phyloP scores from a whole-genome alignment of 2,888 invertebrate species.

The Parnassius glacialis region DNA sequence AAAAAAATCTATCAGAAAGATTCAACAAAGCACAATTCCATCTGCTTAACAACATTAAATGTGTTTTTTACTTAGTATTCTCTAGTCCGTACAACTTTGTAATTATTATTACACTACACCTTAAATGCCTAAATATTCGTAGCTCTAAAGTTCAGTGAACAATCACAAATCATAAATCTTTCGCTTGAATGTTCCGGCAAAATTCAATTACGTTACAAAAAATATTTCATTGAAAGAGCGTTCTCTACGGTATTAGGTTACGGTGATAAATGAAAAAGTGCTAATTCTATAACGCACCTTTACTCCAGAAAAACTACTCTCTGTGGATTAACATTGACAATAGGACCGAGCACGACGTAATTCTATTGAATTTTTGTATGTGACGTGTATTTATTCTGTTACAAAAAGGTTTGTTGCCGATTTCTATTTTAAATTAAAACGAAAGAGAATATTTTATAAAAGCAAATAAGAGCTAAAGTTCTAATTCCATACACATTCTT shows the following conservation, averaged over 20 bases:
- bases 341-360: conserved; percentile 30
- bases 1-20: too few relatives aligned
- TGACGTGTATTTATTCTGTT: conserved; percentile 9
- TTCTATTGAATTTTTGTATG: conserved; percentile 23
- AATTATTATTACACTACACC: too few relatives aligned
- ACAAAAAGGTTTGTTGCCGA: conserved; percentile 7
- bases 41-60: too few relatives aligned
- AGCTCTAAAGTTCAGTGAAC: conserved; percentile 9
- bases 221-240: conserved; percentile 13
- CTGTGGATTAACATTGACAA: conserved; percentile 34
- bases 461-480: not conserved
- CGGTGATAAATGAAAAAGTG: conserved; percentile 20
- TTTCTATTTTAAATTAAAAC: not conserved
- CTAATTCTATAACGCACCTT: conserved; percentile 22
- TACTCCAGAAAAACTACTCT: conserved; percentile 30
- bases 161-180: conserved; percentile 22
- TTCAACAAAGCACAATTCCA: too few relatives aligned
- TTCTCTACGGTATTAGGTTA: conserved; percentile 20
- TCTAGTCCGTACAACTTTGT: too few relatives aligned
- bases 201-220: conserved; percentile 21
- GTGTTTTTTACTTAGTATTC: too few relatives aligned
- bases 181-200: conserved; percentile 12
- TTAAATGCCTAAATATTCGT: not conserved
- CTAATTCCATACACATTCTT: too few relatives aligned
- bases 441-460: conserved; percentile 1